These are phyloP conservation scores for Holotrichia oblita DNA, from an alignment of 1,140 invertebrate genomes.

Conservation along the genomic window DNA sequence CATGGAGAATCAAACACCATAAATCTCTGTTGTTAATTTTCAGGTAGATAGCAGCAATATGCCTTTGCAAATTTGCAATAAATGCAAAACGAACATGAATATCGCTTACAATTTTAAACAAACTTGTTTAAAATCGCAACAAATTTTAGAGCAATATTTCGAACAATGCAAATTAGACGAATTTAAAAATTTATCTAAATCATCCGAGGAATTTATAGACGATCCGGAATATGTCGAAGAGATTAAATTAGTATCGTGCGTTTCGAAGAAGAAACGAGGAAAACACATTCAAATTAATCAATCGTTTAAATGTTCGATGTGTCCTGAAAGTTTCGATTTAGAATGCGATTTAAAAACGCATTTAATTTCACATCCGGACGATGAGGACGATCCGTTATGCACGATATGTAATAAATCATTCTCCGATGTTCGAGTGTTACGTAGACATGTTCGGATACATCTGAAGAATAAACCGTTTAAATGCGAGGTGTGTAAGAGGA, in stretches of 20 bases:
- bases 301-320: constrained; percentile 38
- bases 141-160: constrained; percentile 46
- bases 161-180: constrained; percentile 9
- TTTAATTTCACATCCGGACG: constrained; percentile 47
- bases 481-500: constrained; percentile 37
- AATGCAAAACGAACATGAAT: constrained; percentile 47
- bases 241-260: background rate
- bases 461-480: constrained; percentile 51
- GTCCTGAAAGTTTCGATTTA: constrained; percentile 40
- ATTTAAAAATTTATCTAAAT: constrained; percentile 27
- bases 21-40: constrained; percentile 20
- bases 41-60: constrained; percentile 47
- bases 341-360: constrained; percentile 49
- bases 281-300: background rate
- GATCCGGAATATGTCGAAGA: background rate
- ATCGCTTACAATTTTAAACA: constrained; percentile 50
- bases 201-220: background rate
- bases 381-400: constrained; percentile 45
- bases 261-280: constrained; percentile 29
- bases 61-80: constrained; percentile 46
- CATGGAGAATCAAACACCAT: background rate
- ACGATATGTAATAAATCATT: constrained; percentile 51
- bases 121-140: constrained; percentile 48
- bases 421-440: constrained; percentile 48
- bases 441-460: constrained; percentile 51